Base-by-base conservation (phyloP, 1,140 invertebrate genomes). In the Ooceraea biroi region DNA sequence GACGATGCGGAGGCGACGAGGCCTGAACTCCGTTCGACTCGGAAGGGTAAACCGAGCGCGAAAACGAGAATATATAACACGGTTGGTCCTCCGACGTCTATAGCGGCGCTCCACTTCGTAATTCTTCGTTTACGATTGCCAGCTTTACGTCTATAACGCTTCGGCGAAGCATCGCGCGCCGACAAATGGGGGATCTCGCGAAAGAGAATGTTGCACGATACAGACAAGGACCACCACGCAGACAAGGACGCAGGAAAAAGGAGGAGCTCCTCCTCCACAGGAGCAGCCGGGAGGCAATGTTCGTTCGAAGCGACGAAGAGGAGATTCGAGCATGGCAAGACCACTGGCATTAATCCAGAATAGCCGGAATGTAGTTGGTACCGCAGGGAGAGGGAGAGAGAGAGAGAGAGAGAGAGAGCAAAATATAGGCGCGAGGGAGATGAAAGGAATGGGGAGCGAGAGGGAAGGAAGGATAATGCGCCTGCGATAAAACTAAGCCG, bases 401-500 rank as follows among this genome's bases (percentile, higher is more conserved):
- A 22, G 76, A 71, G 50, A 17, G 61, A 30, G 12, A n/a, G n/a
- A 77, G 48, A 46, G 58, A 41, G 48, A 82, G 57, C 14, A 57
- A 30, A 44, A 80, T 80, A 82, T 30, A 55, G 44, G 22, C 8
- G 52, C 17, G 30, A 76, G 63, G 52, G 44, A 73, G 72, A 44
- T 44, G 61, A 52, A 50, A n/a, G 63, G 74, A 68, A 22, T 11
- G 63, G 36, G 22, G 44, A 55, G 10, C 55, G n/a, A 66, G 55
- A 69, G 60, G 60, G 73, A 82, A 88, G 68, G 82, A 87, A 83
- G 89, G 91, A 88, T 93, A 93, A 93, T 92, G 88, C 88, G 85
- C 36, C 89, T 85, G 69, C 91, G 92, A 93, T 92, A 93, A 93
- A 93, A 92, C 92, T 92, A 92, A 93, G 90, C 92, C 91, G 85